A percentile compares a stretch with the other conserved stretches of the same genome.
phyloP scores from a whole-genome alignment of 2,113 vertebrate species.

The Sciurus niger region DNA sequence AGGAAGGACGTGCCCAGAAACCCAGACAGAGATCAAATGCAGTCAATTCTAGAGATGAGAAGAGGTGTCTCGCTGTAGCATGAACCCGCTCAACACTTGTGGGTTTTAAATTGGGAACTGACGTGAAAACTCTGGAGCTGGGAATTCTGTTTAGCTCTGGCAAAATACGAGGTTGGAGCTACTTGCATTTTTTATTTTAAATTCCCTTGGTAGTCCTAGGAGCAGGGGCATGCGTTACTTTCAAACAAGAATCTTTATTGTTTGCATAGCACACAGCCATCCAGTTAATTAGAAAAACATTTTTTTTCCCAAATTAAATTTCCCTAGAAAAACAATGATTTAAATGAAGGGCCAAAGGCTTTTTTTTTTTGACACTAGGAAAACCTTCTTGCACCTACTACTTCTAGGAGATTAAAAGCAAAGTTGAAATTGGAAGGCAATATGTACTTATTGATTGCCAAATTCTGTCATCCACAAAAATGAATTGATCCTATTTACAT shows the following conservation, averaged over 20 bases:
- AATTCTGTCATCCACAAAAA: constrained; percentile 28
- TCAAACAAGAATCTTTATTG: constrained; percentile 87
- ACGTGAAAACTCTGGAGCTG: constrained; percentile 77
- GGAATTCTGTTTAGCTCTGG: constrained; percentile 84
- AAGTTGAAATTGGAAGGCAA: constrained; percentile 16
- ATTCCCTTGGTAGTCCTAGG: constrained; percentile 85
- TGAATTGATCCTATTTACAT: not conserved
- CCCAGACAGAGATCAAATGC: constrained; percentile 59
- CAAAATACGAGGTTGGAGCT: constrained; percentile 70
- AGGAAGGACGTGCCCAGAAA: constrained; percentile 39
- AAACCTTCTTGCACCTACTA: constrained; percentile 49
- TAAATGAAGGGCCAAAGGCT: constrained; percentile 81
- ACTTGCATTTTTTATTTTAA: constrained; percentile 81
- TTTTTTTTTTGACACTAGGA: constrained; percentile 58
- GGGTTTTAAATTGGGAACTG: constrained; percentile 77
- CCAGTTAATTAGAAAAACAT: constrained; percentile 86
- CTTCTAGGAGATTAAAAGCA: constrained; percentile 64
- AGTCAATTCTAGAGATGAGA: constrained; percentile 76
- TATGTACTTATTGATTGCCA: constrained; percentile 49
- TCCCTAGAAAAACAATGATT: constrained; percentile 84
- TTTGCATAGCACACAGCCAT: constrained; percentile 84
- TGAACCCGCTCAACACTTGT: constrained; percentile 52
- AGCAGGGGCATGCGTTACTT: constrained; percentile 81
- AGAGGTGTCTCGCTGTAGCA: constrained; percentile 56
- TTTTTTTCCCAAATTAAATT: constrained; percentile 83